Base-by-base conservation (phyloP, 2,888 invertebrate species). In the Anthophora plumipes region DNA sequence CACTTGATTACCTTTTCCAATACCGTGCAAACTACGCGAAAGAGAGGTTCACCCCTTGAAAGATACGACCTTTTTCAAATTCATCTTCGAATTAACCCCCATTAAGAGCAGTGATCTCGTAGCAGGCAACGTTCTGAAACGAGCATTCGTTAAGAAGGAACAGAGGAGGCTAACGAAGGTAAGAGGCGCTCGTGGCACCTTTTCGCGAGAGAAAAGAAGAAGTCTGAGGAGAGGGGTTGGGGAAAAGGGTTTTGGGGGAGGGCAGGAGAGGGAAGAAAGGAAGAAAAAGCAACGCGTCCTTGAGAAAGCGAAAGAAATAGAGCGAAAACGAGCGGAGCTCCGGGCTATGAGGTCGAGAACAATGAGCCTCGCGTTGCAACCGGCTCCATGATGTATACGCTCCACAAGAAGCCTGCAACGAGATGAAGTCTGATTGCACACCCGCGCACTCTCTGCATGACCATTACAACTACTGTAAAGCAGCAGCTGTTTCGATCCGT, bases 351-450 rank as follows among this genome's bases (percentile, higher is more conserved):
- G 31, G 31, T 31, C 31, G 31, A 31, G 31, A 31, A 31, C 31
- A 31, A 31, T 31, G 31, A 31, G 79, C 37, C 80, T 79, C 82
- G 20, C 80, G 83, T 77, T 70, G 68, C 77, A 82, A 57, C 74
- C 61, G n/a, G 64, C 69, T 76, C 69, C 76, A 17, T 83, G 88
- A 87, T 86, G 86, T 88, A 87, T 87, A 85, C 79, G 84, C 80
- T 55, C 82, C 80, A 81, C 54, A 82, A 69, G 84, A 84, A 78
- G 83, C 78, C 54, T 66, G 88, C 89, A 89, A 89, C 86, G 86
- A 91, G 91, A 92, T 91, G 89, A 91, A 90, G 88, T 89, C 91
- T 88, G 92, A 92, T 91, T 91, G 89, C 90, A 91, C 90, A 87
- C 91, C 90, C 90, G 89, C 91, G 87, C 90, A 89, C 85, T 85